Conservation (phyloP, 2,888 invertebrate species). For the Aromia moschata region DNA sequence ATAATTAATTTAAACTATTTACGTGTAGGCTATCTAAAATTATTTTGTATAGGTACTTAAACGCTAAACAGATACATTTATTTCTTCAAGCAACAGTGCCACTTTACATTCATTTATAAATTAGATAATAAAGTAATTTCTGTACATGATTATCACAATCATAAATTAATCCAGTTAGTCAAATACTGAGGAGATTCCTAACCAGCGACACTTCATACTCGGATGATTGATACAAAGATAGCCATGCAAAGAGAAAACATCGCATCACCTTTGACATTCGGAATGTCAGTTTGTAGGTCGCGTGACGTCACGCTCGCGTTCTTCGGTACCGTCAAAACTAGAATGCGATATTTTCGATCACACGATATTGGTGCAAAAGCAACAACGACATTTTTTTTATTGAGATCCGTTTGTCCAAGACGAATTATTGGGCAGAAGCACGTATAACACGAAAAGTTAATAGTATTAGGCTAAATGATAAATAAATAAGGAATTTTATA, state of each 20-base stretch:
- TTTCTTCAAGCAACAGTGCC: conserved; percentile 34
- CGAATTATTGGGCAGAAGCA: conserved; percentile 42
- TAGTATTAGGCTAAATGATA: too few species aligned
- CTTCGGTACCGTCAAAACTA: neutral
- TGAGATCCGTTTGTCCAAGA: conserved; percentile 53
- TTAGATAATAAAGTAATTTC: conserved; percentile 38
- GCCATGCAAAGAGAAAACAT: conserved; percentile 44
- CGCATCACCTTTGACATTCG: conserved; percentile 44
- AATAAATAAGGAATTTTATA: conserved; percentile 39
- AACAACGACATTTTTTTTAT: conserved; percentile 36
- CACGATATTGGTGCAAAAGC: conserved; percentile 27
- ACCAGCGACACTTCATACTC: conserved; percentile 23
- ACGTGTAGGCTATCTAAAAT: conserved; percentile 46
- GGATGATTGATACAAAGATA: conserved; percentile 36
- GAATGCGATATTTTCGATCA: conserved; percentile 36
- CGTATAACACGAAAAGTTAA: conserved; percentile 34
- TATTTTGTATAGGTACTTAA: conserved; percentile 37
- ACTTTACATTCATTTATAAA: conserved; percentile 35
- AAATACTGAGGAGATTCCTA: conserved; percentile 33
- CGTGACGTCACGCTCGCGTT: conserved; percentile 32
- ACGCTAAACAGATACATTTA: conserved; percentile 32
- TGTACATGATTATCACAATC: conserved; percentile 47
- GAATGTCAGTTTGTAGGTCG: conserved; percentile 37
- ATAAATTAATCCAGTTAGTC: conserved; percentile 37
- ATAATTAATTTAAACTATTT: conserved; percentile 57